Base-by-base conservation (phyloP, 2,888 invertebrate genomes). In the Dasypolia templi region DNA sequence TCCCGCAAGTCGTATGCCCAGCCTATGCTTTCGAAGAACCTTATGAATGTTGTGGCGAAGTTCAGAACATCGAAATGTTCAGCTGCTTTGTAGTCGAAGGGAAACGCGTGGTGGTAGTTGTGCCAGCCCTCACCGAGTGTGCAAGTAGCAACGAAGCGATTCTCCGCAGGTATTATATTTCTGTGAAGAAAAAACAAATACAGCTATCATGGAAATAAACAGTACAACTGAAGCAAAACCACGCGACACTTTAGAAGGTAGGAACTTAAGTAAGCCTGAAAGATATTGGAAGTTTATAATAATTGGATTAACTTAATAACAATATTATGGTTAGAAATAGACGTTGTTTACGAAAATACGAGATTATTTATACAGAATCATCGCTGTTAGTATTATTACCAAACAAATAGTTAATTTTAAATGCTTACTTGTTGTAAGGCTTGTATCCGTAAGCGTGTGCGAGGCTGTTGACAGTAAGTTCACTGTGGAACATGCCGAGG, bases 391-490 rank as follows among this genome's bases (percentile, higher is more conserved):
- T 81, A 32, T 59, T 19, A 67, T 55, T 55, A 77, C 42, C 32
- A 66, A 63, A 78, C 39, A 61, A 53, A 44, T 46, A 42, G 11
- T n/a, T 62, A 55, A 77, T 76, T 49, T 46, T 61, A 51, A 51
- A 58, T 75, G 87, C 93, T 89, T 89, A 96, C 96, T 94, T 96
- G 81, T 95, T 96, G 81, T 95, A 96, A 69, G 95, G 95, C 67
- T 91, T 95, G 76, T 96, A 95, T 86, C 98, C 98, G 93, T 97
- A 97, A 49, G 97, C 94, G 93, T 99, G 99, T 5, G 99, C 99
- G 0, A 98, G 97, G 80, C 98, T 98, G 91, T 99, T 99, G 39
- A 99, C 99, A 6, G 98, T 97, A 97, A 99, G 98, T 56, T 99
- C 99, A 88, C 97, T 97, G 92, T 99, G 98, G 86, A 99, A 97